These are phyloP conservation scores for Lapara coniferarum DNA, from an alignment of 2,888 invertebrate genomes.

Conservation along the genomic window DNA sequence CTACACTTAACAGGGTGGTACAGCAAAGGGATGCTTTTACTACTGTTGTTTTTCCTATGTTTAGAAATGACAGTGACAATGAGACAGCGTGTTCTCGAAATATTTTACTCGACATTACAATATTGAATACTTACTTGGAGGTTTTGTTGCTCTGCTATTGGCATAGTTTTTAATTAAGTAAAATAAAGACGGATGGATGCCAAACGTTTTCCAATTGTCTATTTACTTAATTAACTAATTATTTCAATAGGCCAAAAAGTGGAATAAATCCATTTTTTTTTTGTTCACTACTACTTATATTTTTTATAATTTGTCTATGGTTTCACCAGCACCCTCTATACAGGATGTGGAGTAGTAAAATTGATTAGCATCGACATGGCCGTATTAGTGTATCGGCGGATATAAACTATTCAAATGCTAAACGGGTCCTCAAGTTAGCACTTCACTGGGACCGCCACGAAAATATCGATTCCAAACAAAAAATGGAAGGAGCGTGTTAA, in stretches of 20 bases:
- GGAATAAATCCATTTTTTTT: too few species aligned
- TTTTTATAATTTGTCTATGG: neutral
- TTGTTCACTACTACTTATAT: neutral
- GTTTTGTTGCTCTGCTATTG: too few species aligned
- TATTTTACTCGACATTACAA: too few species aligned
- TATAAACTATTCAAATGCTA: conserved; percentile 14
- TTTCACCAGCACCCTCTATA: conserved; percentile 26
- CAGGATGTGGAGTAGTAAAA: conserved; percentile 37
- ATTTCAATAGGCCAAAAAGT: too few species aligned
- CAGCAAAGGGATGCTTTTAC: conserved; percentile 20
- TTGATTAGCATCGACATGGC: conserved; percentile 42
- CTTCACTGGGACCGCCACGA: neutral
- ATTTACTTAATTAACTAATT: neutral
- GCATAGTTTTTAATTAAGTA: neutral
- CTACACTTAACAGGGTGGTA: conserved; percentile 49
- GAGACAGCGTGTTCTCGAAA: neutral
- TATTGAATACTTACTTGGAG: too few species aligned
- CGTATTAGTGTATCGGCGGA: conserved; percentile 34
- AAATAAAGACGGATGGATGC: neutral
- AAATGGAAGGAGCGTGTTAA: neutral
- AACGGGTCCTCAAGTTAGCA: conserved; percentile 20
- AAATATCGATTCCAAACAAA: conserved; percentile 3
- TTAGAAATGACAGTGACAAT: neutral
- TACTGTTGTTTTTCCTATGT: conserved; percentile 10
- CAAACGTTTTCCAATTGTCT: too few species aligned